A percentile compares a stretch with the other conserved stretches of the same genome.
Conservation (phyloP, 1,140 invertebrate genomes). For the Drosophila erecta region DNA sequence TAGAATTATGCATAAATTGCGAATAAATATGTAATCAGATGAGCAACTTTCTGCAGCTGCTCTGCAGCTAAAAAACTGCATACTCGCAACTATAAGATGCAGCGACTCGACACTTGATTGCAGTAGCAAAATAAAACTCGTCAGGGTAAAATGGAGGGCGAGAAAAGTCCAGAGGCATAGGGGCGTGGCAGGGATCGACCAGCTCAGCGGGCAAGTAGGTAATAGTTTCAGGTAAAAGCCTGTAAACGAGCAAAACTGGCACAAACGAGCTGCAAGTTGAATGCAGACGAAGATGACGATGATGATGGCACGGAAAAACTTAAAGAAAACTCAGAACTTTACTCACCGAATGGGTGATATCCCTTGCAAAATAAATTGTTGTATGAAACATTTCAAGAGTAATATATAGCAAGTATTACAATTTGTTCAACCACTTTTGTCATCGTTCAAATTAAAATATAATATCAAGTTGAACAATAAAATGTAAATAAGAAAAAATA, state of each 20-base stretch:
- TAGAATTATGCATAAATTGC: constrained; percentile 78
- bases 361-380: neutral
- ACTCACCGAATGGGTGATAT: neutral
- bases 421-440: too few species aligned
- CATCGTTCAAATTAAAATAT: too few species aligned
- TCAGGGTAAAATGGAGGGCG: constrained; percentile 10
- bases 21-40: constrained; percentile 79
- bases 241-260: constrained; percentile 79
- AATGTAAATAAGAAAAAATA: too few species aligned
- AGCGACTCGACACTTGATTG: constrained; percentile 73
- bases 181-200: constrained; percentile 23
- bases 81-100: constrained; percentile 65
- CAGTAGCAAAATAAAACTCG: constrained; percentile 55
- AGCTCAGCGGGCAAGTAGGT: constrained; percentile 65
- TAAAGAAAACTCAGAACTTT: neutral
- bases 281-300: constrained; percentile 52
- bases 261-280: constrained; percentile 70
- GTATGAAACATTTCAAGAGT: neutral
- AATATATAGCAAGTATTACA: too few species aligned
- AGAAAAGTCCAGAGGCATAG: neutral
- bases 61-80: constrained; percentile 43
- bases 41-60: constrained; percentile 68
- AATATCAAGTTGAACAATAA: too few species aligned
- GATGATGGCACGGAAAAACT: constrained; percentile 19
- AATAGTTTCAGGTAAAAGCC: constrained; percentile 82